phyloP scores from a whole-genome alignment of 2,888 invertebrate genomes.

The Prosopocoilus inquinatus region DNA sequence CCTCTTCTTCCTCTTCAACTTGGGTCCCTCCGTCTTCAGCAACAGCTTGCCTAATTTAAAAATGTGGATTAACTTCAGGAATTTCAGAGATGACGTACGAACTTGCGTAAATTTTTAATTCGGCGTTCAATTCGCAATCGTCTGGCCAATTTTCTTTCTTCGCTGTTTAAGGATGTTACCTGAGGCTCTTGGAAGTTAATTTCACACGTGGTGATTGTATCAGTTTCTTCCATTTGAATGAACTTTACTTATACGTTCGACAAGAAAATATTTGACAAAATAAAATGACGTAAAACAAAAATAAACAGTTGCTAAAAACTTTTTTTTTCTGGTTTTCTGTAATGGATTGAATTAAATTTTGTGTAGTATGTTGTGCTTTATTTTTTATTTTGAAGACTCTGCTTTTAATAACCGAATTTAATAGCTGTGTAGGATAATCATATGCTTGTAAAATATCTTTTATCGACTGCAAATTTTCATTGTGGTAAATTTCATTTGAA shows the following conservation, averaged over 20 bases:
- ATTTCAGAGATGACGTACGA: conserved; percentile 18
- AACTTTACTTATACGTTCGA: no score
- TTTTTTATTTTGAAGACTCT: neutral
- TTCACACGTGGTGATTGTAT: neutral
- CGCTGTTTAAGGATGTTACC: conserved; percentile 62
- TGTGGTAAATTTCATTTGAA: neutral
- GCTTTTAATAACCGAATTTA: neutral
- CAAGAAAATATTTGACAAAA: no score
- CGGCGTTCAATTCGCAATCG: conserved; percentile 65
- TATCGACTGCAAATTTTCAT: neutral
- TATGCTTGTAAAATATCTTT: neutral
- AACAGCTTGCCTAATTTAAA: conserved; percentile 25
- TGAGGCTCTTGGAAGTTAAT: conserved; percentile 51
- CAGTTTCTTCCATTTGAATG: neutral
- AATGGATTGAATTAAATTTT: no score
- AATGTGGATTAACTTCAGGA: neutral
- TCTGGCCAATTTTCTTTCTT: conserved; percentile 70
- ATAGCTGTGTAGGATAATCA: neutral
- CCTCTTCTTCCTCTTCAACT: conserved; percentile 21
- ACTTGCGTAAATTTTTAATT: conserved; percentile 60
- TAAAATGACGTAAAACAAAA: no score
- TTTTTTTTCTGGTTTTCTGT: no score
- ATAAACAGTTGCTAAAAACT: no score
- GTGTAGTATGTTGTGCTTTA: no score
- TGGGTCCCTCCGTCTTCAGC: conserved; percentile 26